Conservation (phyloP, 1,140 invertebrate genomes). For the Sesamia nonagrioides region DNA sequence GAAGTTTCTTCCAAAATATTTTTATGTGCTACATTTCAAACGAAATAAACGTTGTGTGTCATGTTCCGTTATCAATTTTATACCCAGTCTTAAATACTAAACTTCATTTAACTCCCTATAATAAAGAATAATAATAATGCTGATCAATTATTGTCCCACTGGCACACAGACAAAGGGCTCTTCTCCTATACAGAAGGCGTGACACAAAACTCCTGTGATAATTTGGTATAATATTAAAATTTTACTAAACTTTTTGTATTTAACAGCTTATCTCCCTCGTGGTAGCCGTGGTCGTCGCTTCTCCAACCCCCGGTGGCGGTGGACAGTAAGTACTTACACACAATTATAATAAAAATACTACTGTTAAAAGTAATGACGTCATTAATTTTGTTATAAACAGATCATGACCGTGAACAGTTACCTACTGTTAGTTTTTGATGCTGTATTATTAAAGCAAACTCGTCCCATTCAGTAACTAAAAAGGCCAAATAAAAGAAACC, state of each 20-base stretch:
- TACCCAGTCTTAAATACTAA: background rate
- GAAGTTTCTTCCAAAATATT: too few species aligned
- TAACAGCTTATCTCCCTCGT: conserved; percentile 73
- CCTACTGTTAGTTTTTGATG: too few species aligned
- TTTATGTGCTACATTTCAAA: too few species aligned
- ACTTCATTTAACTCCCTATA: background rate
- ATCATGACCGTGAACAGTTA: background rate
- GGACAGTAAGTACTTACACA: conserved; percentile 72
- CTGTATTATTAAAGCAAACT: background rate
- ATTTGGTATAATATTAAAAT: too few species aligned
- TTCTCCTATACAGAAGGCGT: too few species aligned
- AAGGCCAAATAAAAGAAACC: background rate
- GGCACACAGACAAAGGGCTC: too few species aligned
- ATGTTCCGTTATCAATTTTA: background rate
- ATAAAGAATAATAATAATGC: too few species aligned
- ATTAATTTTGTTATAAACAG: background rate
- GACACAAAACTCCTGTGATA: too few species aligned
- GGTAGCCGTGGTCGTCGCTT: conserved; percentile 71
- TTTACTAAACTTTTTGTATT: conserved; percentile 10
- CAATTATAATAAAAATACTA: background rate
- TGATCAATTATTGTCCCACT: too few species aligned
- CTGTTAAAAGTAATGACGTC: too few species aligned
- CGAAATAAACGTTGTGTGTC: too few species aligned
- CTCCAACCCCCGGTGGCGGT: conserved; percentile 72
- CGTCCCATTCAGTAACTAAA: background rate